Conservation (phyloP, 2,888 invertebrate species). For the Leucophenga montana region DNA sequence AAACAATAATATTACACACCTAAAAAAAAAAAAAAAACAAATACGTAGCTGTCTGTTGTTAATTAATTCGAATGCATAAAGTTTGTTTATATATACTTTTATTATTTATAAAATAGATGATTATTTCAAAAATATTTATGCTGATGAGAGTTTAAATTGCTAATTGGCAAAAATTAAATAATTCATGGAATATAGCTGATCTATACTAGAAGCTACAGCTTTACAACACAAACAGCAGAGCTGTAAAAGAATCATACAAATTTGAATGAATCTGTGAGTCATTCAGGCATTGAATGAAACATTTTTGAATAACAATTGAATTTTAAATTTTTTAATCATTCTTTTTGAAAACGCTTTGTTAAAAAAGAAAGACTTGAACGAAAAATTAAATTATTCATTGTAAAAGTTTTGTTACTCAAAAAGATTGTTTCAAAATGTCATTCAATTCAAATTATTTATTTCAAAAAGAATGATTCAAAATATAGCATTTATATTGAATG, state of each 20-base stretch:
- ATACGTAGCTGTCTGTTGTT: slow-evolving; percentile 71
- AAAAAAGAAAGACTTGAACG: too few species aligned
- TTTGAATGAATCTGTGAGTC: too few species aligned
- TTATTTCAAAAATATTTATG: slow-evolving; percentile 19
- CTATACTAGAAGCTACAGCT: background rate
- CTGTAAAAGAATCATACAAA: background rate
- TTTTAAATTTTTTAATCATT: too few species aligned
- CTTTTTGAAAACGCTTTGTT: too few species aligned
- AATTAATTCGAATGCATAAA: slow-evolving; percentile 44
- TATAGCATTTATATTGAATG: too few species aligned
- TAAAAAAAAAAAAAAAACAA: slow-evolving; percentile 41
- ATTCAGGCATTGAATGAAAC: too few species aligned
- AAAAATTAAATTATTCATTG: too few species aligned
- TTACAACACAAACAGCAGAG: background rate
- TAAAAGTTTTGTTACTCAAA: too few species aligned
- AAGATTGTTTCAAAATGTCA: too few species aligned
- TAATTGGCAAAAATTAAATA: slow-evolving; percentile 14
- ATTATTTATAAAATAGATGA: slow-evolving; percentile 36
- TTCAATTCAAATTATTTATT: too few species aligned
- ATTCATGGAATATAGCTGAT: slow-evolving; percentile 23
- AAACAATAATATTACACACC: slow-evolving; percentile 39
- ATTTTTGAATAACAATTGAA: too few species aligned
- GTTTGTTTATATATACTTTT: slow-evolving; percentile 29
- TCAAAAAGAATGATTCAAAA: too few species aligned
- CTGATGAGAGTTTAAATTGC: slow-evolving; percentile 23